These are phyloP conservation scores for Bubo blakistoni DNA, from an alignment of 2,113 vertebrate species.

Conservation along the genomic window DNA sequence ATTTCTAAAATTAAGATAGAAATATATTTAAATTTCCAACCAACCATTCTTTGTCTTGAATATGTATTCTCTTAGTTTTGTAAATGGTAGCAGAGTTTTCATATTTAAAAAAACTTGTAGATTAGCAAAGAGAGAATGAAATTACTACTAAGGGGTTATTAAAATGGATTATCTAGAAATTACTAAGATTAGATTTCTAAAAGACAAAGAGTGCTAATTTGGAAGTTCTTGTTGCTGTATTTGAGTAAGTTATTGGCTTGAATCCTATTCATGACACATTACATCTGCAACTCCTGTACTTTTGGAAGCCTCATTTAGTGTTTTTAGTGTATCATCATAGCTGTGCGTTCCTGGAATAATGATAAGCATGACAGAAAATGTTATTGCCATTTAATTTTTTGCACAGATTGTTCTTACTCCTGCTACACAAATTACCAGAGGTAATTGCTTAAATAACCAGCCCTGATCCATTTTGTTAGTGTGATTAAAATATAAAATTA, in stretches of 20 bases:
- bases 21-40: neutral
- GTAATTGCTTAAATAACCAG: neutral
- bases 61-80: neutral
- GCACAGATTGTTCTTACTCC: neutral
- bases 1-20: neutral
- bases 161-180: neutral
- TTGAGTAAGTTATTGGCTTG: neutral
- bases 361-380: neutral
- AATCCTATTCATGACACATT: neutral
- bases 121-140: neutral
- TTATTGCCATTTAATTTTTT: neutral
- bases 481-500: neutral
- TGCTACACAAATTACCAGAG: neutral
- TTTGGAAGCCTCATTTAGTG: neutral
- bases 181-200: neutral
- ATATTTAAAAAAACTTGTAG: neutral
- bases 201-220: neutral
- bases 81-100: neutral
- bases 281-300: neutral
- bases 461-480: neutral
- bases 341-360: neutral
- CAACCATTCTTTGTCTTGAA: neutral
- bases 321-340: neutral
- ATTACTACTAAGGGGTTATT: neutral
- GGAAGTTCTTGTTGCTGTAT: neutral